phyloP scores from a whole-genome alignment of 2,113 vertebrate species.

The Egretta garzetta region DNA sequence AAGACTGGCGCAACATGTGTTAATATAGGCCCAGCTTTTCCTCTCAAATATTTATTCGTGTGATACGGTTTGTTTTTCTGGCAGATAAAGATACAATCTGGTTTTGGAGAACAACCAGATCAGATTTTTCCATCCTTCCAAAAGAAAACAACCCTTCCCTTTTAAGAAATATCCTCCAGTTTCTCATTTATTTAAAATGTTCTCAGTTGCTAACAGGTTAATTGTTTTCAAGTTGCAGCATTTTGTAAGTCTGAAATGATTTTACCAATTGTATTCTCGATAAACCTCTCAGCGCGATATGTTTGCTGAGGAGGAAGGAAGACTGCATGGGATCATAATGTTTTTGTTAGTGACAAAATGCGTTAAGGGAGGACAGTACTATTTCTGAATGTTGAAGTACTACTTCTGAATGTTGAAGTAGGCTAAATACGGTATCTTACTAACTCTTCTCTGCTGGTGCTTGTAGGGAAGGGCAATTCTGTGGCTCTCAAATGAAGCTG shows the following conservation, averaged over 20 bases:
- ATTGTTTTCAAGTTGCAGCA: neutral
- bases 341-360: neutral
- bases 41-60: slow-evolving; percentile 39
- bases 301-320: neutral
- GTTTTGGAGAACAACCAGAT: slow-evolving; percentile 31
- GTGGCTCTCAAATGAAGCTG: neutral
- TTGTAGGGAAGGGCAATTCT: neutral
- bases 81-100: slow-evolving; percentile 24
- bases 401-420: neutral
- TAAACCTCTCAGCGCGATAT: neutral
- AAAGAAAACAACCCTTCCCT: slow-evolving; percentile 6
- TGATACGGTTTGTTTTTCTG: slow-evolving; percentile 25
- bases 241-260: neutral
- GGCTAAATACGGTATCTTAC: neutral
- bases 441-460: neutral
- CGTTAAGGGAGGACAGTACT: neutral
- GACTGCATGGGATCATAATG: neutral
- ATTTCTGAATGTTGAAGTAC: neutral
- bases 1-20: neutral
- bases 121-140: neutral
- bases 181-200: neutral
- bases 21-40: neutral
- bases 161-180: neutral
- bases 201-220: neutral
- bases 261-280: neutral